These are phyloP conservation scores for Bombus picipes DNA, from an alignment of 1,140 invertebrate species.

Conservation along the genomic window DNA sequence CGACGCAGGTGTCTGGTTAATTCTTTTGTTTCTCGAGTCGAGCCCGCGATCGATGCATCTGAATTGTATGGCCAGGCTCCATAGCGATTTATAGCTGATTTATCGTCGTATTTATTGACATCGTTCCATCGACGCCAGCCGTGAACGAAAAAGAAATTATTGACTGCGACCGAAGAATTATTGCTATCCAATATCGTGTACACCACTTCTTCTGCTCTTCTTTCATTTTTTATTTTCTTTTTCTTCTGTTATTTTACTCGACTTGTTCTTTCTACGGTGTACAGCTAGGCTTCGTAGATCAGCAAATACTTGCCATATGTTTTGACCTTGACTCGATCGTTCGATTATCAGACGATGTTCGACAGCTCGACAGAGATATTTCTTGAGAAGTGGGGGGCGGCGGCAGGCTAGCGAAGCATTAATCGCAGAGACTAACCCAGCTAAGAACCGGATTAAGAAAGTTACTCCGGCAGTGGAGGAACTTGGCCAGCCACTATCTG, in stretches of 20 bases:
- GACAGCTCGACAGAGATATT: constrained; percentile 12
- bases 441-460: constrained; percentile 73
- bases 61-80: constrained; percentile 1
- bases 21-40: constrained; percentile 33
- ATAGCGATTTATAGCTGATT: constrained; percentile 39
- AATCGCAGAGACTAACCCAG: constrained; percentile 69
- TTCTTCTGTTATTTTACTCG: too few species aligned
- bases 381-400: not conserved
- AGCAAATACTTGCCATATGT: not conserved
- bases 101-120: constrained; percentile 36
- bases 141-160: constrained; percentile 24
- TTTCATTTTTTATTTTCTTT: too few species aligned
- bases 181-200: constrained; percentile 15
- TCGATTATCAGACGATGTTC: not conserved
- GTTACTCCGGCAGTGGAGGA: constrained; percentile 58
- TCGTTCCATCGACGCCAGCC: constrained; percentile 17
- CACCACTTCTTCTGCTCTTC: too few species aligned
- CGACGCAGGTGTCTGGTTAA: constrained; percentile 50
- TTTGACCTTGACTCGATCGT: not conserved
- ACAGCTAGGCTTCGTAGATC: not conserved
- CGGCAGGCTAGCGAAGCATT: constrained; percentile 58
- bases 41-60: constrained; percentile 16
- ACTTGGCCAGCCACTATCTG: constrained; percentile 58
- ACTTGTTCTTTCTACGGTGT: too few species aligned
- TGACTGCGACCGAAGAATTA: constrained; percentile 33